Conservation (phyloP, 2,113 vertebrate species). For the Mohoua ochrocephala region DNA sequence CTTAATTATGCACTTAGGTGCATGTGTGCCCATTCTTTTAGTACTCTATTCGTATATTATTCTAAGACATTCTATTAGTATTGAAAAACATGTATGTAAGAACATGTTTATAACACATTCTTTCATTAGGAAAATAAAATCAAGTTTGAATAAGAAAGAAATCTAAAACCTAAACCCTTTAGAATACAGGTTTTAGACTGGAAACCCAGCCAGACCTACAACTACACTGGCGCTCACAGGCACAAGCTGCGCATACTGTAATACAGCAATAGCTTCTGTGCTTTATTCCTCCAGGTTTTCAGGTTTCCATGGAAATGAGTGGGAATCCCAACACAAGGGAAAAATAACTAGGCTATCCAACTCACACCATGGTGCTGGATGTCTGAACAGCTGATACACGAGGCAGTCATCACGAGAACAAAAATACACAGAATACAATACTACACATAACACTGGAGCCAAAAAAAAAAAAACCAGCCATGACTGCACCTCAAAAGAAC, state of each 20-base stretch:
- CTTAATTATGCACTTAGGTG: accelerated
- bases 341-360: slow-evolving; percentile 57
- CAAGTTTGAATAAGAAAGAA: background rate
- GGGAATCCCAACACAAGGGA: slow-evolving; percentile 28
- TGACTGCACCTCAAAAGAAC: background rate
- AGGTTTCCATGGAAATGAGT: slow-evolving; percentile 59
- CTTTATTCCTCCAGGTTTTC: background rate
- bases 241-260: background rate
- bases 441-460: background rate
- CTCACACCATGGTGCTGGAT: background rate
- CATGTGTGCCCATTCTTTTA: background rate
- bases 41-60: background rate
- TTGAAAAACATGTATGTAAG: background rate
- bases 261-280: background rate
- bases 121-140: background rate
- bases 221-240: background rate
- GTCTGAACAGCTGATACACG: slow-evolving; percentile 17
- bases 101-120: background rate
- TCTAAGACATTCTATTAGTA: background rate
- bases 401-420: background rate
- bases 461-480: background rate
- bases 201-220: background rate
- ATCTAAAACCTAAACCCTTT: background rate
- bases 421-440: background rate
- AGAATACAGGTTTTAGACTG: background rate